A percentile compares a stretch with the other conserved stretches of the same genome.
Evolutionary conservation across 2,797 vertebrate species (phyloP).

Genomic region (Lemur catta): DNA sequence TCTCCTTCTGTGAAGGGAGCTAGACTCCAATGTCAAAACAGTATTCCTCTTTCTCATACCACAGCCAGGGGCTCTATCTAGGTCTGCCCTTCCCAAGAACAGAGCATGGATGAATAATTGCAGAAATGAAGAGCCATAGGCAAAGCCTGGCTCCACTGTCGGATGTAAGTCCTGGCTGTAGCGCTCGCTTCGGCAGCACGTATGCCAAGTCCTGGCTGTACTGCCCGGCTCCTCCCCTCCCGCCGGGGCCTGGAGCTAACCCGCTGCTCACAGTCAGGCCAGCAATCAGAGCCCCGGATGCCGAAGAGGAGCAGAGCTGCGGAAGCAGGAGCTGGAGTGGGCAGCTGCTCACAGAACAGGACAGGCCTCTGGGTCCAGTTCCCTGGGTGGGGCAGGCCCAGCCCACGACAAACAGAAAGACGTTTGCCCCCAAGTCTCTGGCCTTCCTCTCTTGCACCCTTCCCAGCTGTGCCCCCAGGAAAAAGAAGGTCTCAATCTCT

Average conservation of each 20-base stretch:
- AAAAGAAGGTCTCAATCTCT: background rate
- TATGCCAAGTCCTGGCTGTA: background rate
- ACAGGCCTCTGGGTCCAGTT: background rate
- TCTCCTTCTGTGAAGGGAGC: background rate
- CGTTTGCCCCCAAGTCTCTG: background rate
- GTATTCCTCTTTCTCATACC: background rate
- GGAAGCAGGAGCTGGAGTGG: background rate
- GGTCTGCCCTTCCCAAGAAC: background rate
- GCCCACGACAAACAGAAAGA: background rate
- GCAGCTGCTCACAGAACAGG: background rate
- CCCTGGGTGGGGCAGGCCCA: background rate
- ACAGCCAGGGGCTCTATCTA: background rate
- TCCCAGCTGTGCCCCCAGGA: background rate
- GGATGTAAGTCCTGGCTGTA: background rate
- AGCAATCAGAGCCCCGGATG: background rate
- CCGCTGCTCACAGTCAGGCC: background rate
- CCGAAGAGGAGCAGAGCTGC: background rate
- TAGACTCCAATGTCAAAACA: background rate
- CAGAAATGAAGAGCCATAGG: background rate
- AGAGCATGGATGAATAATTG: background rate
- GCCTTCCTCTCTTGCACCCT: background rate
- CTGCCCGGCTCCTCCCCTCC: background rate
- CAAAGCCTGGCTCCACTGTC: background rate
- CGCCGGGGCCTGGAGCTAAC: background rate
- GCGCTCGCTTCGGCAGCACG: no score